Evolutionary conservation across 1,140 invertebrate species (phyloP).

Genomic region (Saccostrea cuccullata): DNA sequence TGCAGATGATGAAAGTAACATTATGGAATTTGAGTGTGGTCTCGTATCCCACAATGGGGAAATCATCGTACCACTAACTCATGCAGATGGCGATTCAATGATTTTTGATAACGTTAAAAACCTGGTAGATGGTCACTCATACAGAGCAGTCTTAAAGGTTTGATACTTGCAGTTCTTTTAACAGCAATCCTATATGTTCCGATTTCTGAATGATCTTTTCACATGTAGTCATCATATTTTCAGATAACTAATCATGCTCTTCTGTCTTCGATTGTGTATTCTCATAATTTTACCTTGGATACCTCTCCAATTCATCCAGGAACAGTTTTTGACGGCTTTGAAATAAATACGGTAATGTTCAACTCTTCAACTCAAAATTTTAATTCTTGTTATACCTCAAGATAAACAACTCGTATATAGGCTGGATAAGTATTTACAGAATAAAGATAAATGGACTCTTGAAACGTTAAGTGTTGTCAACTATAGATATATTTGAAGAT

Average conservation of each 20-base stretch:
- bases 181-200: neutral
- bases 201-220: neutral
- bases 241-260: neutral
- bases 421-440: neutral
- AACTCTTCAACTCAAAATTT: neutral
- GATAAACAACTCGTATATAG: neutral
- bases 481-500: neutral
- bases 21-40: constrained; percentile 17
- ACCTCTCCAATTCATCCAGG: neutral
- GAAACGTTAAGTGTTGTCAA: too few relatives aligned
- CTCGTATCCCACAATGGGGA: constrained; percentile 17
- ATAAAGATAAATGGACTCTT: too few relatives aligned
- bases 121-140: constrained; percentile 47
- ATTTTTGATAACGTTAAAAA: neutral
- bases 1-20: constrained; percentile 41
- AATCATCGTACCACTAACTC: neutral
- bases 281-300: neutral
- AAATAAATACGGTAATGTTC: neutral
- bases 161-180: neutral
- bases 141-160: constrained; percentile 37
- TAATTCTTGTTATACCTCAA: too few relatives aligned
- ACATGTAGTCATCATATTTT: neutral
- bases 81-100: neutral
- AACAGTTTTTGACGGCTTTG: neutral
- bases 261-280: neutral